A percentile compares a stretch with the other conserved stretches of the same genome.
phyloP scores from a whole-genome alignment of 1,140 invertebrate species.

The Asobara japonica region DNA sequence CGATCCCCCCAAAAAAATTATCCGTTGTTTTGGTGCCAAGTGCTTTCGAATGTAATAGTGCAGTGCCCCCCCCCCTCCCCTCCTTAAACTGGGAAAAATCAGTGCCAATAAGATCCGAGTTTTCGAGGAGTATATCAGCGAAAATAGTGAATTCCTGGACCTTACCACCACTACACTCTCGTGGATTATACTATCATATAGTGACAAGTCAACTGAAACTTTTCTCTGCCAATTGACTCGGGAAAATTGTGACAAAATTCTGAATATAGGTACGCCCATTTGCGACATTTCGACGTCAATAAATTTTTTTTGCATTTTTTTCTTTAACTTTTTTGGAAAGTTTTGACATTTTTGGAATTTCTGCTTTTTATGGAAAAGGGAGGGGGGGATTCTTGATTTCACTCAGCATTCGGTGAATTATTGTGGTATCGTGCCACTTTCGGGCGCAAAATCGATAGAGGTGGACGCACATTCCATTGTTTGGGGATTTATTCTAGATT shows the following conservation, averaged over 20 bases:
- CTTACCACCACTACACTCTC: too few relatives aligned
- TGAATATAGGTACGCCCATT: conserved; percentile 40
- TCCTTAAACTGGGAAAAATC: neutral
- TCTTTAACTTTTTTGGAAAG: neutral
- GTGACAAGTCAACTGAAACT: too few relatives aligned
- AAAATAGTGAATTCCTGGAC: neutral
- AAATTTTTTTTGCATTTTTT: neutral
- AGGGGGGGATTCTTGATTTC: conserved; percentile 22
- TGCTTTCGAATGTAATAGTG: neutral
- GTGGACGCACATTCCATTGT: conserved; percentile 26
- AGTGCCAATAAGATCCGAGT: neutral
- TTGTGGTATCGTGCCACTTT: conserved; percentile 42
- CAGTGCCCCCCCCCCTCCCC: too few relatives aligned
- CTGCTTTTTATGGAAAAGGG: neutral
- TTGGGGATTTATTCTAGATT: neutral
- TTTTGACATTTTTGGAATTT: neutral
- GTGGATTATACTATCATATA: too few relatives aligned
- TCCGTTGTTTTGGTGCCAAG: neutral
- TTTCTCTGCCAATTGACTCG: neutral
- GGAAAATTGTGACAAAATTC: neutral
- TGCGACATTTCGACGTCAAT: conserved; percentile 9
- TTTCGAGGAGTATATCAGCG: neutral
- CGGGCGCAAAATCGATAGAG: conserved; percentile 44
- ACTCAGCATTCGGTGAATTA: conserved; percentile 30
- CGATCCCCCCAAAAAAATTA: neutral